phyloP scores from a whole-genome alignment of 2,113 vertebrate genomes.

The Urocolius indicus region DNA sequence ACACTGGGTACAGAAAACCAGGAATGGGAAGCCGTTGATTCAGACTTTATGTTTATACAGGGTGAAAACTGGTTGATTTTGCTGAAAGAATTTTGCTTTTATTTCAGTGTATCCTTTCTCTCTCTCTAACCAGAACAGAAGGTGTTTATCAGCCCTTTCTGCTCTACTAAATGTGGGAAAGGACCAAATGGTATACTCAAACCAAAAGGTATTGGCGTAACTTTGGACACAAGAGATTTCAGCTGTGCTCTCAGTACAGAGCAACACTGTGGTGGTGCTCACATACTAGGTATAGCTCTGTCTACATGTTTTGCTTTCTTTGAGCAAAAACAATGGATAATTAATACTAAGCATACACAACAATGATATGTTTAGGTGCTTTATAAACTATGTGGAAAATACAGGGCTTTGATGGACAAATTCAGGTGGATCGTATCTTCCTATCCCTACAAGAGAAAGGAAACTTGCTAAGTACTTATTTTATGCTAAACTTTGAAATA shows the following conservation, averaged over 20 bases:
- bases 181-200: neutral
- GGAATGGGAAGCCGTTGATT: neutral
- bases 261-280: neutral
- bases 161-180: neutral
- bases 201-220: neutral
- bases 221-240: neutral
- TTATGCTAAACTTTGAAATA: slow-evolving; percentile 33
- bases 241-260: neutral
- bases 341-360: neutral
- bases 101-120: neutral
- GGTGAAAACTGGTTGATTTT: neutral
- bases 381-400: neutral
- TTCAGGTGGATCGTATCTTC: neutral
- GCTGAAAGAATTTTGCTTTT: neutral
- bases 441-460: neutral
- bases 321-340: neutral
- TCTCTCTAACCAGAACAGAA: neutral
- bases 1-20: neutral
- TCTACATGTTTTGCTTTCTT: neutral
- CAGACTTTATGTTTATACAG: neutral
- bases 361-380: neutral
- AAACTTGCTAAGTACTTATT: neutral
- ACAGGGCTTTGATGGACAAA: neutral
- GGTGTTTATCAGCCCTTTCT: neutral
- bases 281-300: neutral